phyloP scores from a whole-genome alignment of 2,888 invertebrate genomes.

The Xestoiulus laeticollis region DNA sequence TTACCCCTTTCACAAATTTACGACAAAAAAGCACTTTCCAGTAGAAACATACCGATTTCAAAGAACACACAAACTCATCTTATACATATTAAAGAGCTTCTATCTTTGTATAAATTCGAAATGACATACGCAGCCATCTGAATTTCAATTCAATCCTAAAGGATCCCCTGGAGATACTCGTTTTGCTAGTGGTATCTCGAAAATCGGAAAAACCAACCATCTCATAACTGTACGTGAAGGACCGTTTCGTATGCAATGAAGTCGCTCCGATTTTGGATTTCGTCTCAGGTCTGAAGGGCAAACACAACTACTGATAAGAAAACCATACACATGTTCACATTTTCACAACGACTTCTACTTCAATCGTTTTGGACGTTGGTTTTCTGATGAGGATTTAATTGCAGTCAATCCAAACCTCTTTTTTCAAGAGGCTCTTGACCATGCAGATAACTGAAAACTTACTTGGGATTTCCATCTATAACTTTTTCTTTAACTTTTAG shows the following conservation, averaged over 20 bases:
- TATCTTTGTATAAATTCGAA: not conserved
- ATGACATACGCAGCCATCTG: slow-evolving; percentile 2
- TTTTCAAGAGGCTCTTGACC: too few species aligned
- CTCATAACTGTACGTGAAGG: not conserved
- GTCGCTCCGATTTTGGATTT: not conserved
- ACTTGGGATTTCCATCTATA: too few species aligned
- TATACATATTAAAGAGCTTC: slow-evolving; percentile 33
- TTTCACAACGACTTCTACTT: not conserved
- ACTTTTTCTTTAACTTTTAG: too few species aligned
- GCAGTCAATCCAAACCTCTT: not conserved
- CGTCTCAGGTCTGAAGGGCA: not conserved
- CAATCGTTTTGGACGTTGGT: not conserved
- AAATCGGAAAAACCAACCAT: slow-evolving; percentile 18
- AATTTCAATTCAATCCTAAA: not conserved
- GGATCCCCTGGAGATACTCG: slow-evolving; percentile 1
- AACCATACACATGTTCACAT: not conserved
- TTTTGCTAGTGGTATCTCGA: not conserved
- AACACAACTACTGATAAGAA: not conserved
- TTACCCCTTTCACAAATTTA: not conserved
- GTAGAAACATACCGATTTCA: not conserved
- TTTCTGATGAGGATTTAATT: not conserved
- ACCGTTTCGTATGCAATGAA: not conserved
- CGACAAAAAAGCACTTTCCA: not conserved
- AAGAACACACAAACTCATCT: not conserved
- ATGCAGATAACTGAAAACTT: too few species aligned